Evolutionary conservation across 1,140 invertebrate genomes (phyloP).

Genomic region (Nebria ingens): DNA sequence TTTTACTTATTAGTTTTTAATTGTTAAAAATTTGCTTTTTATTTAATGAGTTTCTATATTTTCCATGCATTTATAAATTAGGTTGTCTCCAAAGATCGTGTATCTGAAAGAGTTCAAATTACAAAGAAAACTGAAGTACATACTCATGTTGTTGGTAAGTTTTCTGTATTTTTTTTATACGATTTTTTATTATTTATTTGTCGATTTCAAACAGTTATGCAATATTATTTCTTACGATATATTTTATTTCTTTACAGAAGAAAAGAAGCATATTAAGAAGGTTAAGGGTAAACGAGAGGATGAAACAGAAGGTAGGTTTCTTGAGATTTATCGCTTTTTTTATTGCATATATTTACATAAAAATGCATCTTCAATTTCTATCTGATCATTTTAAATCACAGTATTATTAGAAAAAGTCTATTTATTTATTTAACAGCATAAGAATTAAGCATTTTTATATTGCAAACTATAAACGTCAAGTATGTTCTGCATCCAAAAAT

Average conservation of each 20-base stretch:
- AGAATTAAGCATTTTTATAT: too few relatives aligned
- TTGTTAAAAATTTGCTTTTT: too few relatives aligned
- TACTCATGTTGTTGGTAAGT: conserved; percentile 10
- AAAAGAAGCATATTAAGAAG: conserved; percentile 21
- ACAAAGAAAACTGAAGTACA: conserved; percentile 25
- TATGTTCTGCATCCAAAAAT: too few relatives aligned
- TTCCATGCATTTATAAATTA: conserved; percentile 11
- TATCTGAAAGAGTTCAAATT: conserved; percentile 13
- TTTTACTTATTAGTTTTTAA: too few relatives aligned
- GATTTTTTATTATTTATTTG: neutral
- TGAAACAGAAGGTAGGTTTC: conserved; percentile 23
- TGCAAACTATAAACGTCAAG: too few relatives aligned
- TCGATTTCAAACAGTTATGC: neutral
- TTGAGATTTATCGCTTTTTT: neutral
- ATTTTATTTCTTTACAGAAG: conserved; percentile 19
- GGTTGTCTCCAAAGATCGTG: neutral
- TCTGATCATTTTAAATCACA: conserved; percentile 14
- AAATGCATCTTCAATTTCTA: neutral
- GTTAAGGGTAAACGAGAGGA: conserved; percentile 19
- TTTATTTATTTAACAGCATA: too few relatives aligned
- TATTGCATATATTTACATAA: neutral
- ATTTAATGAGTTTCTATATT: too few relatives aligned
- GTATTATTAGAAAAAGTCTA: too few relatives aligned
- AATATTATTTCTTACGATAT: neutral
- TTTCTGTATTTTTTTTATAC: neutral